Conservation (phyloP, 2,888 invertebrate species). For the Ypsolopha scabrella region DNA sequence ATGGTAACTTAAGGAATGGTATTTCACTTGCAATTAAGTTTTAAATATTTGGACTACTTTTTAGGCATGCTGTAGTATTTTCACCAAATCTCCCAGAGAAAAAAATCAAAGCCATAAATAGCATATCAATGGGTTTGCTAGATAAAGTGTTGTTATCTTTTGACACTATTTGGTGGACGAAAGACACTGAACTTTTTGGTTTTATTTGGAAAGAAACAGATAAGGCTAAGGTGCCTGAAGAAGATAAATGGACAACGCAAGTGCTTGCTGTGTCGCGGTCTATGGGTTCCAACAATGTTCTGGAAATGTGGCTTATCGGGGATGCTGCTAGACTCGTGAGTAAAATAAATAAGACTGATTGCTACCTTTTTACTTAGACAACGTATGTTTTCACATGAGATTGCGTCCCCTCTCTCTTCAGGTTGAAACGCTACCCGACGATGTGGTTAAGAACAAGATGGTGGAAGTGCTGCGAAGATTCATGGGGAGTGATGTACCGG, state of each 20-base stretch:
- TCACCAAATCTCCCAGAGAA: conserved; percentile 52
- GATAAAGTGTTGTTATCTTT: conserved; percentile 75
- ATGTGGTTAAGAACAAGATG: conserved; percentile 3
- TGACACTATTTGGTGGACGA: conserved; percentile 71
- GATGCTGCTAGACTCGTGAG: neutral
- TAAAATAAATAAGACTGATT: no score
- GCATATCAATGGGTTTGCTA: conserved; percentile 70
- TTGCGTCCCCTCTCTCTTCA: neutral
- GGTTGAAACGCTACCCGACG: conserved; percentile 6
- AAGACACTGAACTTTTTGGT: conserved; percentile 25
- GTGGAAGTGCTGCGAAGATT: conserved; percentile 3
- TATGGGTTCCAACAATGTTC: conserved; percentile 5
- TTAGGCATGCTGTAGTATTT: conserved; percentile 46
- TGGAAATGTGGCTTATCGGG: conserved; percentile 6
- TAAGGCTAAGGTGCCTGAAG: neutral
- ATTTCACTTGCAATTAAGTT: no score
- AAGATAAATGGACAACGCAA: conserved; percentile 3
- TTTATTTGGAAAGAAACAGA: conserved; percentile 34
- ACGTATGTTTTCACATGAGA: neutral
- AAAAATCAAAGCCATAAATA: conserved; percentile 62
- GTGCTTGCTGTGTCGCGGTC: conserved; percentile 1
- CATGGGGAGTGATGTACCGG: neutral
- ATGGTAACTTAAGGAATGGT: no score
- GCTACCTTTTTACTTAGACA: no score
- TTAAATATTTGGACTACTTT: neutral